These are phyloP conservation scores for Ochropacha duplaris DNA, from an alignment of 2,888 invertebrate species.

Conservation along the genomic window DNA sequence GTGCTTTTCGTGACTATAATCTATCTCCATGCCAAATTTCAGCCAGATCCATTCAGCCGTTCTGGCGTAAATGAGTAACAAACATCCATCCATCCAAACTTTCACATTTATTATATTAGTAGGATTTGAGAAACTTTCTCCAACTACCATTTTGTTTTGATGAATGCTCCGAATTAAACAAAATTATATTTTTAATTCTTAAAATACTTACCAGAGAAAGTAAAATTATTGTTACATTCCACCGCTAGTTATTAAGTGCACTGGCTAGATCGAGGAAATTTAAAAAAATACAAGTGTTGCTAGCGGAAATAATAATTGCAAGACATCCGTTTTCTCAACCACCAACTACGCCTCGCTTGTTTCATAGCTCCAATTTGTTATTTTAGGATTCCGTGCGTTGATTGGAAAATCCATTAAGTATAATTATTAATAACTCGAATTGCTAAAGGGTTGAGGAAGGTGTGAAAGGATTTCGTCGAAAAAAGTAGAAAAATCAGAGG, in stretches of 20 bases:
- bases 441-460: background rate
- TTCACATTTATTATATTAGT: too few species aligned
- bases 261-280: background rate
- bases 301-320: conserved; percentile 2
- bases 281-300: background rate
- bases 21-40: too few species aligned
- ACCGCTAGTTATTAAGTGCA: background rate
- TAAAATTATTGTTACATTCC: background rate
- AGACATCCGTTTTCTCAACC: background rate
- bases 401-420: background rate
- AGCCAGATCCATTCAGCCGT: too few species aligned
- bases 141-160: too few species aligned
- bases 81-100: too few species aligned
- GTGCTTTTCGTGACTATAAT: too few species aligned
- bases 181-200: too few species aligned
- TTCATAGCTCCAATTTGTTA: conserved; percentile 1
- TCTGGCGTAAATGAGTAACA: too few species aligned
- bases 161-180: too few species aligned
- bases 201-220: background rate
- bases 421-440: too few species aligned
- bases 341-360: background rate
- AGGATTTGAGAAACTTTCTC: too few species aligned
- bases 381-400: background rate
- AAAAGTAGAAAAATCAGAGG: too few species aligned
- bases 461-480: background rate